Evolutionary conservation across 2,797 vertebrate genomes (phyloP), one percentile per base, ranked within the genome.

Genomic region (Limnodromus scolopaceus): DNA sequence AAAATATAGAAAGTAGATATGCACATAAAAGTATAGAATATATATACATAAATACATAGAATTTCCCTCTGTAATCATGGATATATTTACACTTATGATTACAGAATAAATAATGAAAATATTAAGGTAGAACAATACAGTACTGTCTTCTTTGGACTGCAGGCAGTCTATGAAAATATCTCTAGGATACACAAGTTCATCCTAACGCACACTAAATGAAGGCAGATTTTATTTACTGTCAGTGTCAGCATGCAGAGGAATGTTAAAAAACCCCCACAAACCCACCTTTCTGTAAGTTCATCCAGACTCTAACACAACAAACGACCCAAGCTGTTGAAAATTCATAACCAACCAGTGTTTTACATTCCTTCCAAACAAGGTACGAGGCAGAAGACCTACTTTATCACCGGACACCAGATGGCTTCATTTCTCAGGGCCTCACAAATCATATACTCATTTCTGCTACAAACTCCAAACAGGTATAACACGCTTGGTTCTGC

Each of bases 31-130:
- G 41, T 24, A 77, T 17, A 81, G 92, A 80, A 80, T 85, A 92
- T 36, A 85, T 85, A 74, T 86, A 28, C 80, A 93, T 89, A 93
- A 85, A 95, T 91, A 46, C 78, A 94, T 83, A n/a, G 68, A 82
- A 83, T 93, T 93, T 89, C 85, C 93, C 55, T 87, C 71, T 46
- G 49, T 65, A 87, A 95, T 93, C 51, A n/a, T 10, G 60, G 64
- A 22, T 74, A 39, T 63, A 16, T 93, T 95, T 93, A 41, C 51
- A 92, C 8, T 80, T 30, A 36, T 80, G 76, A 95, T 92, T 95
- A 28, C 51, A 51, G 90, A 85, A 84, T 85, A 92, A 93, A 83
- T 65, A 90, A 92, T 41, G 69, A 60, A 66, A 90, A 85, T 66
- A 84, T 46, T n/a, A 65, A 54, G 41, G 58, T 5, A 32, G 81